Conservation (phyloP, 35 echinoderm and acorn worm genomes). For the Lytechinus pictus region DNA sequence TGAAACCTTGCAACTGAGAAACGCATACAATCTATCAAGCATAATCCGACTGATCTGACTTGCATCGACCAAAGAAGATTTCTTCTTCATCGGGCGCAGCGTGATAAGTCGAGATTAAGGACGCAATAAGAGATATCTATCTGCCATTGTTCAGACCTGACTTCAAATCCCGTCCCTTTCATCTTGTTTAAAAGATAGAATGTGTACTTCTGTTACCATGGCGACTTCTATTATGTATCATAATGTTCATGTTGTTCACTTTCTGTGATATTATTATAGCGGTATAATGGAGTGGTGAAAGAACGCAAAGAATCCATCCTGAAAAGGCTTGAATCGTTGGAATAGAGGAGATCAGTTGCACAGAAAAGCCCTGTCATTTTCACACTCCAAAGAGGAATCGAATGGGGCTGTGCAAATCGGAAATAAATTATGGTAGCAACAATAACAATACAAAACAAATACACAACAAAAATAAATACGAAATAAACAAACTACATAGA, state of each 20-base stretch:
- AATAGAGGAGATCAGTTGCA: no score
- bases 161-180: background rate
- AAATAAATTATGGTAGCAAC: background rate
- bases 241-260: no score
- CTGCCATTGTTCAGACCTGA: background rate
- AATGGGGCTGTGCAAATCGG: background rate
- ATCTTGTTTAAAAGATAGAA: background rate
- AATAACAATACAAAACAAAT: background rate
- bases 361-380: no score
- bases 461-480: background rate
- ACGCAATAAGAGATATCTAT: background rate
- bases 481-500: background rate
- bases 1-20: background rate
- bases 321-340: no score
- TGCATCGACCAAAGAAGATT: background rate
- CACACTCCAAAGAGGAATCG: no score
- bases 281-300: no score
- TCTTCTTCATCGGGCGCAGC: background rate
- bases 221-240: no score
- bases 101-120: slow-evolving; percentile 1
- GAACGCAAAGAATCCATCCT: no score
- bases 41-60: background rate
- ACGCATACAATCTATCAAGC: background rate
- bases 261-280: no score
- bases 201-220: background rate